A percentile compares a stretch with the other conserved stretches of the same genome.
Evolutionary conservation across 2,888 invertebrate species (phyloP).

Genomic region (Himalopsyche anomala): DNA sequence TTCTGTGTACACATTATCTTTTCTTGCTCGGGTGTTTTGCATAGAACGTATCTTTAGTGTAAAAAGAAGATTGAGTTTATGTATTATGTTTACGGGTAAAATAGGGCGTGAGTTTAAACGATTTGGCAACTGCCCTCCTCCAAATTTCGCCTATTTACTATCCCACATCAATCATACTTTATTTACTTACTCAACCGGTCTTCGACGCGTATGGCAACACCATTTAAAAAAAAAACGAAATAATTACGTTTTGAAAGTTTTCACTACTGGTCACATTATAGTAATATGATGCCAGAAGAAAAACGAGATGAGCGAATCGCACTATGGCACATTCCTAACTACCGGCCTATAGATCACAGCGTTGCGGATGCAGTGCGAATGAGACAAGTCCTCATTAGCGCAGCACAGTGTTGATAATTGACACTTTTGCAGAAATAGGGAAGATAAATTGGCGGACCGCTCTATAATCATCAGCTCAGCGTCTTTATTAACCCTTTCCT

Average conservation of each 20-base stretch:
- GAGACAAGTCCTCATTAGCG: conserved; percentile 50
- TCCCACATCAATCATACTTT: too few relatives aligned
- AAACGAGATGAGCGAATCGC: not conserved
- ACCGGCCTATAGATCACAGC: not conserved
- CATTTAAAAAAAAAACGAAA: not conserved
- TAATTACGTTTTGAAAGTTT: not conserved
- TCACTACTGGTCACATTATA: not conserved
- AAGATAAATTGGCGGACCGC: not conserved
- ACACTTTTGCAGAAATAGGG: conserved; percentile 17
- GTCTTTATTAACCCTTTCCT: too few relatives aligned
- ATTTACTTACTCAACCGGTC: not conserved
- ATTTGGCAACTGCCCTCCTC: too few relatives aligned
- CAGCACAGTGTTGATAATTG: not conserved
- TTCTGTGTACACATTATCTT: too few relatives aligned
- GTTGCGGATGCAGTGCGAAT: not conserved
- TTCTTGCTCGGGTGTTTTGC: too few relatives aligned
- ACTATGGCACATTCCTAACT: not conserved
- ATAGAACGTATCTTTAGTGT: too few relatives aligned
- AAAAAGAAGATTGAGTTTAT: too few relatives aligned
- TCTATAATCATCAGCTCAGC: not conserved
- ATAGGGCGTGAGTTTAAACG: too few relatives aligned
- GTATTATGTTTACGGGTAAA: too few relatives aligned
- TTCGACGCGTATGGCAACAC: not conserved
- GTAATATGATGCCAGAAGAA: not conserved
- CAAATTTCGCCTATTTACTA: too few relatives aligned